Evolutionary conservation across 2,113 vertebrate species (phyloP), one percentile per base, ranked within the genome.

Genomic region (Coryphaenoides rupestris): DNA sequence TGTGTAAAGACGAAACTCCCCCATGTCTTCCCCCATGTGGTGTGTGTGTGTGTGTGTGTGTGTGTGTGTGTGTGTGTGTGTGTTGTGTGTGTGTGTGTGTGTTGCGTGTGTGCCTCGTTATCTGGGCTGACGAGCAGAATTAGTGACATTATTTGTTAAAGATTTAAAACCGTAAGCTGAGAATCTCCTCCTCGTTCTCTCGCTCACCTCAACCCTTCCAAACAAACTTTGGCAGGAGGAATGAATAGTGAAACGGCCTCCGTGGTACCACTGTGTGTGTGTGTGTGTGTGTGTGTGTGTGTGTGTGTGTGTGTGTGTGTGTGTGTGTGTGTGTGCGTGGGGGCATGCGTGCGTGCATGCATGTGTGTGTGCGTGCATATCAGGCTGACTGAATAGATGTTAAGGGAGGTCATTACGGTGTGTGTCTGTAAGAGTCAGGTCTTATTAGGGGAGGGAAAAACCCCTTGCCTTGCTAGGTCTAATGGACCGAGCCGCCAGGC

Each of bases 371-470:
- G 23, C 17, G 10, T 26, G 55, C 14, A n/a, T 26, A 49, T 66
- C 59, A 40, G 46, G 58, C 54, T 53, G 57, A 22, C 50, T 65
- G 68, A 63, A 55, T 22, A 65, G 63, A 71, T 86, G 86, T 83
- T 85, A 68, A 82, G 83, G 85, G 86, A 89, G 71, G 74, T 87
- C 79, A 84, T 87, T 87, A 89, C 80, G 75, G 81, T 79, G 77
- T 78, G 63, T 75, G 68, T 85, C 72, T 76, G 55, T 58, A 61
- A 76, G 64, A 72, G 74, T 72, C 57, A 15, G 26, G 16, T 74
- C 58, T 80, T 84, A 66, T 78, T 72, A 78, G 69, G 19, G 21
- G n/a, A 49, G 17, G 23, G 22, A 49, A 63, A 70, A 81, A 78
- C 47, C 77, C 73, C 79, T 78, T 80, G 78, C 71, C 72, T 79